Percentiles rank a stretch among this genome's conserved stretches.
Conservation (phyloP, 2,113 vertebrate species). For the Elgaria multicarinata region DNA sequence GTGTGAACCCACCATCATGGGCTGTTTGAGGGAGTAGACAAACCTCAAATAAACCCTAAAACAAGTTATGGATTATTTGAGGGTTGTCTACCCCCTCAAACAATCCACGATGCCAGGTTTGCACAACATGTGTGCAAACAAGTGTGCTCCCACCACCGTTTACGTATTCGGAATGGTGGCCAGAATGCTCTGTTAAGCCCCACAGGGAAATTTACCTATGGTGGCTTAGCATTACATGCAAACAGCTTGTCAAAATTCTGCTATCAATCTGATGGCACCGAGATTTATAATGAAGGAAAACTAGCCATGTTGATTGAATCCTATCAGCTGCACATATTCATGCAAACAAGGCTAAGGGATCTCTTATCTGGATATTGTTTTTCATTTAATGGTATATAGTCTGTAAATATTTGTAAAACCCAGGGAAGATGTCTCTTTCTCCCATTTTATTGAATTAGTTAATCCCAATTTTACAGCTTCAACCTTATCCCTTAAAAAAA, state of each 20-base stretch:
- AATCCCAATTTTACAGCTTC: slow-evolving; percentile 28
- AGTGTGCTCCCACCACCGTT: no score
- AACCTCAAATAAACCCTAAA: no score
- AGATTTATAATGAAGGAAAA: slow-evolving; percentile 76
- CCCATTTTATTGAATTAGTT: slow-evolving; percentile 43
- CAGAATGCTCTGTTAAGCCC: no score
- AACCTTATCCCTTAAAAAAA: slow-evolving; percentile 21
- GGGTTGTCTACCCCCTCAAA: no score
- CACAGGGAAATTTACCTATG: no score
- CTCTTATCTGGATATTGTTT: slow-evolving; percentile 48
- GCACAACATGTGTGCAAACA: no score
- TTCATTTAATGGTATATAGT: slow-evolving; percentile 50
- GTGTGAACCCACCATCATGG: no score
- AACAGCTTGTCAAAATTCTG: slow-evolving; percentile 67
- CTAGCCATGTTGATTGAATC: slow-evolving; percentile 63
- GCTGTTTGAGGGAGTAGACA: no score
- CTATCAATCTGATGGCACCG: slow-evolving; percentile 53
- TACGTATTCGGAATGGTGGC: no score
- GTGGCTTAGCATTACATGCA: no score
- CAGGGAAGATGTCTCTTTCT: slow-evolving; percentile 47
- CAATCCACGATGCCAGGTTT: no score
- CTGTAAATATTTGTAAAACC: slow-evolving; percentile 53
- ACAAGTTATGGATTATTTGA: no score
- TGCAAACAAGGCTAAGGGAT: slow-evolving; percentile 65
- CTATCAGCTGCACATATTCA: slow-evolving; percentile 64